These are phyloP conservation scores for Meda fulgida DNA, from an alignment of 2,797 vertebrate species.

Conservation along the genomic window DNA sequence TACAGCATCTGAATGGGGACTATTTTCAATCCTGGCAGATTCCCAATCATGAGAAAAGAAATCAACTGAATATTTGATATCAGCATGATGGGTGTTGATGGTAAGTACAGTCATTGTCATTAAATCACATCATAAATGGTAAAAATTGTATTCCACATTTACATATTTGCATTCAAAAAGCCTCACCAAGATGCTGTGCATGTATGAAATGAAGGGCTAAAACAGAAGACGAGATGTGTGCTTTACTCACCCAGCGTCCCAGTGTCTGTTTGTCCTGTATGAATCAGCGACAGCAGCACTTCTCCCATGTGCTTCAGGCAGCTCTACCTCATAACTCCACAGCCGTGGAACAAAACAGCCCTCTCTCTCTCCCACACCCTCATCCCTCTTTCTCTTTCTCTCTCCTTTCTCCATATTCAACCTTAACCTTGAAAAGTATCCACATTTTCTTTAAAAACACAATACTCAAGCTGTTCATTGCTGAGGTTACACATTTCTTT, in stretches of 20 bases:
- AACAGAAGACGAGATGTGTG: not conserved
- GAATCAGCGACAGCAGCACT: not conserved
- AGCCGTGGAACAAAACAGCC: constrained; percentile 4
- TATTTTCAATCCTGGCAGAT: not conserved
- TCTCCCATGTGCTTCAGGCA: constrained; percentile 33
- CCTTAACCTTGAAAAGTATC: constrained; percentile 7
- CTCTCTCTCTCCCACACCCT: constrained; percentile 7
- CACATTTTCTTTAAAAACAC: not conserved
- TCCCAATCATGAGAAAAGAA: not conserved
- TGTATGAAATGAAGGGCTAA: not conserved
- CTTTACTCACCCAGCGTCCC: constrained; percentile 15
- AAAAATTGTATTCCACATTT: not conserved
- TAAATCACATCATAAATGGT: not conserved
- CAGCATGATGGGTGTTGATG: not conserved
- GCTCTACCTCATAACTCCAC: constrained; percentile 9
- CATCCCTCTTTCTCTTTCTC: constrained; percentile 3
- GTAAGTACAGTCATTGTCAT: not conserved
- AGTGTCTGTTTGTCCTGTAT: not conserved
- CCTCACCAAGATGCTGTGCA: not conserved
- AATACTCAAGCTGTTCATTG: not conserved
- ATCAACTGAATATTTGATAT: not conserved
- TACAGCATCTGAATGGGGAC: not conserved
- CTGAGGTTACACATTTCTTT: not conserved
- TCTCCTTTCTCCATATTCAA: not conserved
- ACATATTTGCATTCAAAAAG: not conserved